phyloP scores from a whole-genome alignment of 2,113 vertebrate species.

The Nerophis ophidion region DNA sequence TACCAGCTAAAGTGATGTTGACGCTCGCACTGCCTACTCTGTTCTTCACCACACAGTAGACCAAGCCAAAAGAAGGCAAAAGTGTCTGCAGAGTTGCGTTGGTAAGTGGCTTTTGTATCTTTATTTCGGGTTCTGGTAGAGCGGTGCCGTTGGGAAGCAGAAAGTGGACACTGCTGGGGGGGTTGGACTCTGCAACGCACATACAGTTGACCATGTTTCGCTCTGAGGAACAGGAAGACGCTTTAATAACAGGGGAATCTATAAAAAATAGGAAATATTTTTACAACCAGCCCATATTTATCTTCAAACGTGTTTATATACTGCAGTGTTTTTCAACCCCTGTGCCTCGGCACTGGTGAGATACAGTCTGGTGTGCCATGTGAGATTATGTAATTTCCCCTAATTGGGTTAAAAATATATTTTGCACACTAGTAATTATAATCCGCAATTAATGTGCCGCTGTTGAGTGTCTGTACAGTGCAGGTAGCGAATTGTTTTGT shows the following conservation, averaged over 20 bases:
- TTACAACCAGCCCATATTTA: not conserved
- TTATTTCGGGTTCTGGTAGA: conserved; percentile 16
- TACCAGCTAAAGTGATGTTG: conserved; percentile 27
- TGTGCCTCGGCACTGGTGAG: no score
- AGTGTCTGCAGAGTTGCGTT: conserved; percentile 28
- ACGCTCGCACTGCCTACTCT: conserved; percentile 28
- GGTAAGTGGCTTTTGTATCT: conserved; percentile 35
- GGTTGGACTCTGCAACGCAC: conserved; percentile 60
- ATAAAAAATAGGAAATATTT: not conserved
- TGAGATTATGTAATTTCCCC: no score
- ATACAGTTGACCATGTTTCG: conserved; percentile 35
- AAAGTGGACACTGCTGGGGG: conserved; percentile 51
- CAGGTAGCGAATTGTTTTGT: no score
- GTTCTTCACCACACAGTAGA: conserved; percentile 62
- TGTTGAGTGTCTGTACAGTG: no score
- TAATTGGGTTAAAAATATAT: no score
- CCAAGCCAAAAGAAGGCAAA: conserved; percentile 12
- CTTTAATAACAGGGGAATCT: conserved; percentile 59
- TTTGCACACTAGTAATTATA: no score
- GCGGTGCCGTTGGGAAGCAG: conserved; percentile 20
- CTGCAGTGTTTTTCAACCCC: no score
- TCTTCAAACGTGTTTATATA: not conserved
- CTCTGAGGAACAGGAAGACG: conserved; percentile 47
- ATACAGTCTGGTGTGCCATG: no score
- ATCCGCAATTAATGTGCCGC: no score